phyloP scores from a whole-genome alignment of 2,797 vertebrate genomes.

The Gallinago stenura region DNA sequence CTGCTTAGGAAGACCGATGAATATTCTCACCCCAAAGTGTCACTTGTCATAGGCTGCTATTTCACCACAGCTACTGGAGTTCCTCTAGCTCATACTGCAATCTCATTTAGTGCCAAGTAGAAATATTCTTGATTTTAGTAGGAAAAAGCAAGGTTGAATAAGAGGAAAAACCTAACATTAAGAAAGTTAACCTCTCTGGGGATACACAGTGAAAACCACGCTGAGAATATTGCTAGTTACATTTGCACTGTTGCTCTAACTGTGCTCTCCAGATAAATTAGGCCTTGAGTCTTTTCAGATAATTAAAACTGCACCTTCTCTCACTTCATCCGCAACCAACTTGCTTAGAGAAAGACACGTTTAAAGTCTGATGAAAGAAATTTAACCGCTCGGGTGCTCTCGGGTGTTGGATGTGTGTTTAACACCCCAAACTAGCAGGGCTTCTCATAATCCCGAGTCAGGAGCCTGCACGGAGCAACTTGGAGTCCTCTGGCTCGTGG shows the following conservation, averaged over 20 bases:
- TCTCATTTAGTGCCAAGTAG: background rate
- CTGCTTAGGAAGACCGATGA: background rate
- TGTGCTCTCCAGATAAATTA: background rate
- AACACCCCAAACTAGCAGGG: background rate
- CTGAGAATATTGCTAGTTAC: background rate
- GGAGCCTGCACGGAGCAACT: background rate
- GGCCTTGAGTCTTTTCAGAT: background rate
- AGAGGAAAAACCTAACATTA: background rate
- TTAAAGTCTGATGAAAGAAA: background rate
- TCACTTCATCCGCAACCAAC: background rate
- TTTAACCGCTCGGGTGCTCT: background rate
- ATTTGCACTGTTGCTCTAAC: background rate
- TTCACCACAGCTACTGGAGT: background rate
- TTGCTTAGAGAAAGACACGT: background rate
- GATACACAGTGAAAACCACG: background rate
- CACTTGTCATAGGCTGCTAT: background rate
- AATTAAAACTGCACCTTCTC: background rate
- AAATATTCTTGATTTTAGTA: background rate
- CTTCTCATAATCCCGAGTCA: background rate
- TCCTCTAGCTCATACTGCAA: background rate
- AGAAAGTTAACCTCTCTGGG: background rate
- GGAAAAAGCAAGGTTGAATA: background rate
- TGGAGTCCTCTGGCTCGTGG: background rate
- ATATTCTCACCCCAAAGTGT: background rate
- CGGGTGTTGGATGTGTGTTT: background rate